Evolutionary conservation across 1,140 invertebrate species (phyloP).

Genomic region (Drosophila bipectinata): DNA sequence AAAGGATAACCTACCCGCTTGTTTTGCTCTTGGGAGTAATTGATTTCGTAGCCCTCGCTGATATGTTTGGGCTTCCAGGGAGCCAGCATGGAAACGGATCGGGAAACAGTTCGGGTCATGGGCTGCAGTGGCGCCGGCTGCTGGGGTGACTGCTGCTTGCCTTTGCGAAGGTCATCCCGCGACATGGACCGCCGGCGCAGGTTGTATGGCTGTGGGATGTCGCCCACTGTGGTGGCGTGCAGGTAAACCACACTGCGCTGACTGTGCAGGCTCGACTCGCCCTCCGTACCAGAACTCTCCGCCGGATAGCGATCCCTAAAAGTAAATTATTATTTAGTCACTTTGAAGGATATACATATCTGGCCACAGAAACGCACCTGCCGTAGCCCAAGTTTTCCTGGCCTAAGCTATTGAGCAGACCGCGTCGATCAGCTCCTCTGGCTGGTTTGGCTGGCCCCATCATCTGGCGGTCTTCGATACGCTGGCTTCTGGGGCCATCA

Average conservation of each 20-base stretch:
- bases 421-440: constrained; percentile 71
- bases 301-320: constrained; percentile 83
- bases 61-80: constrained; percentile 92
- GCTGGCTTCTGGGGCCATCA: constrained; percentile 35
- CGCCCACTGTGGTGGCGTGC: constrained; percentile 89
- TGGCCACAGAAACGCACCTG: constrained; percentile 35
- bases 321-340: background rate
- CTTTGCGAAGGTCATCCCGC: constrained; percentile 88
- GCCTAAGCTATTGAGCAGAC: constrained; percentile 35
- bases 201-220: constrained; percentile 83
- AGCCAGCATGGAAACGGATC: constrained; percentile 92
- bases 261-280: constrained; percentile 91
- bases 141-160: constrained; percentile 60
- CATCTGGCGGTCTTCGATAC: constrained; percentile 56
- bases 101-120: constrained; percentile 90
- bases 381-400: constrained; percentile 44
- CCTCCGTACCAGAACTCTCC: constrained; percentile 90
- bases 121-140: constrained; percentile 85
- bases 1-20: constrained; percentile 76
- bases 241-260: constrained; percentile 92
- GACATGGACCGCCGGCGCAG: constrained; percentile 84
- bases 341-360: background rate
- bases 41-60: constrained; percentile 90
- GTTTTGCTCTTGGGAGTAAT: constrained; percentile 89
- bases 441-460: constrained; percentile 78